Conservation (phyloP, 2,113 vertebrate genomes). For the Chaetodon auriga region DNA sequence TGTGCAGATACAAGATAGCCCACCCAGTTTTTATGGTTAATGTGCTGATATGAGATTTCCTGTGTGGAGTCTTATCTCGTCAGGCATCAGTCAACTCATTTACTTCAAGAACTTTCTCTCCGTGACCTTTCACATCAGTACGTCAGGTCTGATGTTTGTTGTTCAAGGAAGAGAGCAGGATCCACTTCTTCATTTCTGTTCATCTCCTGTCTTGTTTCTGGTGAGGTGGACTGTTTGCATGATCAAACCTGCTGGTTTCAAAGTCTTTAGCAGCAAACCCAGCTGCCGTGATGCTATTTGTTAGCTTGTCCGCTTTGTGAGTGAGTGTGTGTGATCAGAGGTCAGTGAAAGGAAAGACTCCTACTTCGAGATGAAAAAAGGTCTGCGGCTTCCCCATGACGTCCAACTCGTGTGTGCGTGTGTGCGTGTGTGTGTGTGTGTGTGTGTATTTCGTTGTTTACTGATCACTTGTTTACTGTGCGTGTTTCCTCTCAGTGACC, state of each 20-base stretch:
- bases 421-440: neutral
- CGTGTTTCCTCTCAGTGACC: slow-evolving; percentile 64
- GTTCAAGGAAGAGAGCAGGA: neutral
- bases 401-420: neutral
- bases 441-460: slow-evolving; percentile 29
- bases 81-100: neutral
- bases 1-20: neutral
- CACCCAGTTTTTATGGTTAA: no score
- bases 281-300: neutral
- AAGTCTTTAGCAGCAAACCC: neutral
- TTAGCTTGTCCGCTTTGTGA: neutral
- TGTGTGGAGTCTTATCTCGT: neutral
- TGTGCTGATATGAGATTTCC: neutral
- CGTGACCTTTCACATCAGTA: neutral
- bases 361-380: slow-evolving; percentile 41
- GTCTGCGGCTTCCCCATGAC: neutral
- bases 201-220: neutral
- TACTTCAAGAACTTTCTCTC: neutral
- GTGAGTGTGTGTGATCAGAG: slow-evolving; percentile 6
- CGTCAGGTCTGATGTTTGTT: neutral
- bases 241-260: neutral
- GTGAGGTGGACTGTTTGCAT: no score
- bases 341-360: slow-evolving; percentile 24
- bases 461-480: slow-evolving; percentile 1
- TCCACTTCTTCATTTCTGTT: neutral